Base-by-base conservation (phyloP, 2,113 vertebrate genomes). In the Cnemophilus loriae region DNA sequence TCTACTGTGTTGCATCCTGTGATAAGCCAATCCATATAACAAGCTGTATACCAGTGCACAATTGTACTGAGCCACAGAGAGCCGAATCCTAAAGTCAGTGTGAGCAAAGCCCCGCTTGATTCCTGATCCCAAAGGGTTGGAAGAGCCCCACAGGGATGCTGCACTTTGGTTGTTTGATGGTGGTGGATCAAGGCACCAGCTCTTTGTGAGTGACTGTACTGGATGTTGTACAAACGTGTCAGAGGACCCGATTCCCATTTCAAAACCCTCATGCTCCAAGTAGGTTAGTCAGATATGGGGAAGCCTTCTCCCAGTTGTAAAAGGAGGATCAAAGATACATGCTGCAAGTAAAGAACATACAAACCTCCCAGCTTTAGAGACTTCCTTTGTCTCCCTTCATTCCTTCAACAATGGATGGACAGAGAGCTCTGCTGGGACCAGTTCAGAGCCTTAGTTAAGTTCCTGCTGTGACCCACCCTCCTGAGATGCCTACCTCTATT, bases 31-130 rank as follows among this genome's bases (percentile, higher is more conserved):
- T 85, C 61, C 24, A 14, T 30, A 0, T 10, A 56, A 27, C 27
- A 9, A 46, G 59, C 57, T 19, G 15, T 7, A 7, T 57, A 7
- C 0, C 1, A 69, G 17, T 50, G 33, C 0, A 0, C 21, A 30
- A 3, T 28, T 35, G 33, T 60, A 76, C 22, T 3, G 28, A 39
- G 42, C 14, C 41, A 46, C 41, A 52, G 50, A 47, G 42, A n/a
- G 27, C 33, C 44, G 46, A 88, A 65, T 64, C 41, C 74, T 61
- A 4, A 79, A 77, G 59, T 27, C 78, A 33, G 33, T n/a, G 35
- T 65, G 55, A 67, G 37, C 52, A 65, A 83, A 94, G 50, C 26
- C 39, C 12, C 2, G 5, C 2, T 1, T 57, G 61, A 53, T 71
- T 60, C 60, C 49, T 76, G 53, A 57, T 64, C 53, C 63, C 37